phyloP scores from a whole-genome alignment of 2,888 invertebrate species.

The Beris chalybata region DNA sequence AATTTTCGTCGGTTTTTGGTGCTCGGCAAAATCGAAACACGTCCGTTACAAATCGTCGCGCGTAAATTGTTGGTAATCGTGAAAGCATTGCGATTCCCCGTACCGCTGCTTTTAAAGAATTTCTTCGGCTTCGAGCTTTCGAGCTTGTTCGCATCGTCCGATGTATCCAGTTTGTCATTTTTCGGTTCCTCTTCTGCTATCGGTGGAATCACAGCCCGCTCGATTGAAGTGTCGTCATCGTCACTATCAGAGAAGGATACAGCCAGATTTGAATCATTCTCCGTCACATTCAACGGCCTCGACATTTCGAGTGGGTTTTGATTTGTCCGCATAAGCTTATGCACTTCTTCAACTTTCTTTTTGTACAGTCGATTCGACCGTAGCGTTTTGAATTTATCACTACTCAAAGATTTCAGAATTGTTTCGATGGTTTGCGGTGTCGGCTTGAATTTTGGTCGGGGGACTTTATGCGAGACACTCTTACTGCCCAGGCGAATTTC shows the following conservation, averaged over 20 bases:
- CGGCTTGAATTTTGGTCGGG: slow-evolving; percentile 20
- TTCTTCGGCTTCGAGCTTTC: slow-evolving; percentile 41
- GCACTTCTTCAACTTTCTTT: slow-evolving; percentile 48
- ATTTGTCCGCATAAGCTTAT: slow-evolving; percentile 47
- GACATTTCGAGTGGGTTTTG: slow-evolving; percentile 53
- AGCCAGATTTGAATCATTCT: neutral
- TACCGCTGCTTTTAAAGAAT: slow-evolving; percentile 50
- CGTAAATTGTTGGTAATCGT: slow-evolving; percentile 50
- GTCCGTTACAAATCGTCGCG: slow-evolving; percentile 50
- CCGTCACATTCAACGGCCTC: slow-evolving; percentile 45
- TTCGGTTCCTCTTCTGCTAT: neutral
- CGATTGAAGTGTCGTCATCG: slow-evolving; percentile 34
- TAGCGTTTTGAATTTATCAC: slow-evolving; percentile 49
- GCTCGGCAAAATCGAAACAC: slow-evolving; percentile 45
- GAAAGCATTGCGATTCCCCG: slow-evolving; percentile 48
- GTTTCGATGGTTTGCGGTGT: slow-evolving; percentile 42
- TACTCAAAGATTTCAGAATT: slow-evolving; percentile 47
- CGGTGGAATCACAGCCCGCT: neutral
- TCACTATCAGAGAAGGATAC: slow-evolving; percentile 20
- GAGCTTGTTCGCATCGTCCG: slow-evolving; percentile 37
- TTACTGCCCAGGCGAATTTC: slow-evolving; percentile 15
- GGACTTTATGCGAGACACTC: slow-evolving; percentile 19
- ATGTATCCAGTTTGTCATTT: neutral
- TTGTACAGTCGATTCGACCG: slow-evolving; percentile 47
- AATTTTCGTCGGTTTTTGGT: neutral